phyloP scores from a whole-genome alignment of 2,797 vertebrate genomes.

The Chaunax sp. region DNA sequence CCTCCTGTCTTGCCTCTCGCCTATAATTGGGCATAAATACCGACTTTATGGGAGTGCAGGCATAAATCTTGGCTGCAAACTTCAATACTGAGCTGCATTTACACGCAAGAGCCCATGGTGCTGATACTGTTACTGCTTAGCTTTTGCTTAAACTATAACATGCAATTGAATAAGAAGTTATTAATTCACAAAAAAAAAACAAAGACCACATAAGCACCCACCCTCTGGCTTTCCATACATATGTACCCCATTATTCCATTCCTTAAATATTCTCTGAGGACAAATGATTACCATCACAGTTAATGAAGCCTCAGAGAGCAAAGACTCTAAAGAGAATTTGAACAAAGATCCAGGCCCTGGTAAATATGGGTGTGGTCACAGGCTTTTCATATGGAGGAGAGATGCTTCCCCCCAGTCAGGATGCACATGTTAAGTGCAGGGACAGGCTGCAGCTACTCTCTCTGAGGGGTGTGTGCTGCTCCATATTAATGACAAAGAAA shows the following conservation, averaged over 20 bases:
- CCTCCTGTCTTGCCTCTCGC: conserved; percentile 25
- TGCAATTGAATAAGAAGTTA: conserved; percentile 58
- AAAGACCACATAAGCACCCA: conserved; percentile 55
- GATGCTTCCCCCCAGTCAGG: conserved; percentile 54
- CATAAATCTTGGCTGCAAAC: conserved; percentile 31
- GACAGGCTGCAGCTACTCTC: conserved; percentile 70
- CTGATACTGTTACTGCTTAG: conserved; percentile 27
- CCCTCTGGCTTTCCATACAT: conserved; percentile 40
- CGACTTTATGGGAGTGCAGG: conserved; percentile 50
- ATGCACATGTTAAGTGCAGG: conserved; percentile 71
- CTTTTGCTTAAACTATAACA: conserved; percentile 48
- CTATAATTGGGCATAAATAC: conserved; percentile 51
- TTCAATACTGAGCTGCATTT: no score
- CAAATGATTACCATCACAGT: conserved; percentile 67
- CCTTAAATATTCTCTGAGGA: conserved; percentile 53
- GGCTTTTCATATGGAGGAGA: conserved; percentile 77
- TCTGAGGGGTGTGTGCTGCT: conserved; percentile 77
- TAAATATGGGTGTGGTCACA: conserved; percentile 76
- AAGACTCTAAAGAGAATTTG: conserved; percentile 68
- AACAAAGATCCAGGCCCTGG: conserved; percentile 75
- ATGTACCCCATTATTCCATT: conserved; percentile 35
- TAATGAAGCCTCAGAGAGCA: conserved; percentile 64
- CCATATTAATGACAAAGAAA: conserved; percentile 83
- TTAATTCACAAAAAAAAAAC: conserved; percentile 56
- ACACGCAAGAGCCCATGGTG: no score